Percentiles rank a stretch among this genome's conserved stretches.
Conservation (phyloP, 1,140 invertebrate genomes). For the Bombus superbus region DNA sequence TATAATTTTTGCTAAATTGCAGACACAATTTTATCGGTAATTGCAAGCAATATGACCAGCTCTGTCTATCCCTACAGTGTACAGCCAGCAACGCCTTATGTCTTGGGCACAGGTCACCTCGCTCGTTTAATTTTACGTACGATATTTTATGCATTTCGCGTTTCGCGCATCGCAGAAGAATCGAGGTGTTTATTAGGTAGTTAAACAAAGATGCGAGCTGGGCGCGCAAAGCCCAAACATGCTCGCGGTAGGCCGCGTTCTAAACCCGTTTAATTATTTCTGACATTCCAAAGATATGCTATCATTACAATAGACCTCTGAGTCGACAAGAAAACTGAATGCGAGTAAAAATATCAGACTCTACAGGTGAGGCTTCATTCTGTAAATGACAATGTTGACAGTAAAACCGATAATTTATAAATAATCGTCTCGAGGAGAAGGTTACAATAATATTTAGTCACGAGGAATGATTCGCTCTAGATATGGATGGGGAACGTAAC, state of each 20-base stretch:
- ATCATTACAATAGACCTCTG: slow-evolving; percentile 66
- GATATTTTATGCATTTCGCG: slow-evolving; percentile 77
- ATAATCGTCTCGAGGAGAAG: slow-evolving; percentile 35
- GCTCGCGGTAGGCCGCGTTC: slow-evolving; percentile 80
- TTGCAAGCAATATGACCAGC: slow-evolving; percentile 78
- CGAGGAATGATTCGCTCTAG: slow-evolving; percentile 28
- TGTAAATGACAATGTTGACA: slow-evolving; percentile 77
- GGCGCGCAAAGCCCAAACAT: slow-evolving; percentile 82
- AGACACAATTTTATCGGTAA: slow-evolving; percentile 69
- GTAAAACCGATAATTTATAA: slow-evolving; percentile 53
- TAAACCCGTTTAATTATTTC: slow-evolving; percentile 77
- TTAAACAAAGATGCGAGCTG: slow-evolving; percentile 73
- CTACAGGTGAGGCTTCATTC: slow-evolving; percentile 81
- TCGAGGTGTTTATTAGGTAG: slow-evolving; percentile 65
- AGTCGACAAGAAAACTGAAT: slow-evolving; percentile 75
- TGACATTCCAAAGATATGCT: slow-evolving; percentile 50
- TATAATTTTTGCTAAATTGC: slow-evolving; percentile 65
- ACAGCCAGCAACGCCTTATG: slow-evolving; percentile 79
- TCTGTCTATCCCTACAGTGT: slow-evolving; percentile 82
- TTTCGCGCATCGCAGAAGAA: slow-evolving; percentile 79
- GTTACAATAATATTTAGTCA: slow-evolving; percentile 24
- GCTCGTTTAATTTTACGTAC: slow-evolving; percentile 78
- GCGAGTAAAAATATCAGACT: slow-evolving; percentile 75
- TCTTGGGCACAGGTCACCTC: slow-evolving; percentile 78
- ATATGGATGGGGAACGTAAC: slow-evolving; percentile 31